Conservation (phyloP, 2,888 invertebrate genomes). For the Leptinotarsa haldemani region DNA sequence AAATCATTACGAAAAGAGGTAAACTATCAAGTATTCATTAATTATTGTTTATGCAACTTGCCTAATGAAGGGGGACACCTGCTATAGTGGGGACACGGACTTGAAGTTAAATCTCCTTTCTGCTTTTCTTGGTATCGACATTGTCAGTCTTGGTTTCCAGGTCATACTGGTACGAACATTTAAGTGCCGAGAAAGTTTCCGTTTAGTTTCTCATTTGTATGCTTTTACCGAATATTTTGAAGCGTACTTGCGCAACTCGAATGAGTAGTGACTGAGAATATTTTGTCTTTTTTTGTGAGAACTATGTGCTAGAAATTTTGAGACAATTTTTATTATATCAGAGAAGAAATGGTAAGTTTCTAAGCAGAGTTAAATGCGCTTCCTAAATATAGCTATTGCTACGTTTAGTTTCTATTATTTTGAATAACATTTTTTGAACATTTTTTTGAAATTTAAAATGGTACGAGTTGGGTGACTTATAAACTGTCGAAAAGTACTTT, state of each 20-base stretch:
- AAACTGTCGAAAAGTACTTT: no score
- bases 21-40: conserved; percentile 5
- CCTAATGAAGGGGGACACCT: conserved; percentile 12
- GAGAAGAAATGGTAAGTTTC: neutral
- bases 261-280: neutral
- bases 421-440: no score
- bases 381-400: no score
- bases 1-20: conserved; percentile 2
- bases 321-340: neutral
- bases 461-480: no score
- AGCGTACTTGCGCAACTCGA: neutral
- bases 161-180: neutral
- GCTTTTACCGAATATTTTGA: neutral
- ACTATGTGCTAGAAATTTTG: neutral
- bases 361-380: neutral
- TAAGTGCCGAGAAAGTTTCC: conserved; percentile 8
- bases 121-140: conserved; percentile 9
- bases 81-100: conserved; percentile 8
- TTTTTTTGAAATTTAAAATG: no score
- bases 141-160: conserved; percentile 8
- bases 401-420: no score
- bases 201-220: conserved; percentile 12
- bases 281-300: neutral
- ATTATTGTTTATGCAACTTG: conserved; percentile 15
- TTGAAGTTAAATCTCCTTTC: conserved; percentile 8